Evolutionary conservation across 2,797 vertebrate species (phyloP), one percentile per base, ranked within the genome.

Genomic region (Psittacula derbiana): DNA sequence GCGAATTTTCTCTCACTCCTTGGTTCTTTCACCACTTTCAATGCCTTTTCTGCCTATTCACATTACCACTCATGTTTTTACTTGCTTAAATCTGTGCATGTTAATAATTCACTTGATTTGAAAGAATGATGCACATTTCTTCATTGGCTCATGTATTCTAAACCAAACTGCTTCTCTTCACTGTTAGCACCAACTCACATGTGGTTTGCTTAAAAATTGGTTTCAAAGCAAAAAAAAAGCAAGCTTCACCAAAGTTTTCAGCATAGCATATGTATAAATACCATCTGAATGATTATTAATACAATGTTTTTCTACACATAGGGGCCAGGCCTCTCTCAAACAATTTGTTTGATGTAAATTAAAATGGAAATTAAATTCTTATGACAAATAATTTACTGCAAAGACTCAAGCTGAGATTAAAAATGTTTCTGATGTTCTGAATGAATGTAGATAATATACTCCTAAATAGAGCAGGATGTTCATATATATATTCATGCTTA

Each of bases 331-430:
- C 24, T 86, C 44, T 66, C 47, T 91, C 69, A 87, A 46, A 41
- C 27, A 55, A 58, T 92, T 95, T 86, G 27, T 83, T 31, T 86
- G 50, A 79, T 41, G 33, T 90, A 78, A 61, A 67, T 81, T 81
- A 90, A 90, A 61, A 47, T 36, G 50, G 55, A 80, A 79, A 84
- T 86, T 43, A 66, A 84, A 79, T 90, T 84, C 30, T 72, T 72
- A 28, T 50, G 86, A 43, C 40, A 73, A 86, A 81, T 8, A 3
- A 64, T 80, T 92, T 92, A 81, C 28, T 86, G 24, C 66, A 79
- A 91, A 33, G n/a, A 46, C 84, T 83, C 41, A 86, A 92, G 44
- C 36, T 49, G 38, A 86, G 47, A 83, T 95, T 61, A 81, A 95
- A 93, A 95, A 73, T 55, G 9, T 41, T 65, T 92, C 49, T 81